Percentiles rank a stretch among this genome's conserved stretches.
Evolutionary conservation across 37 sponge, comb jelly and placozoan species (phyloP).

Genomic region (Halisarca cf. caerulea): DNA sequence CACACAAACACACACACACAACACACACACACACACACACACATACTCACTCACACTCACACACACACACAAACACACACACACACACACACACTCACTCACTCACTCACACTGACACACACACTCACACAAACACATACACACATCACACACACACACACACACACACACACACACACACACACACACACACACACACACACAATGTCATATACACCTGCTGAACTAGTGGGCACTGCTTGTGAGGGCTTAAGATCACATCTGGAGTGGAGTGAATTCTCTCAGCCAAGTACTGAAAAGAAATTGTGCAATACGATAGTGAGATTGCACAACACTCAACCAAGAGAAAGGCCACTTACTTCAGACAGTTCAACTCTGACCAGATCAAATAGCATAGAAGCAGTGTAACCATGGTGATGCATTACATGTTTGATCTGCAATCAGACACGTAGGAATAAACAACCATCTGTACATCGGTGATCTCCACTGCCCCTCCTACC

Average conservation of each 20-base stretch:
- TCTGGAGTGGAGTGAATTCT: not conserved
- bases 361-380: not conserved
- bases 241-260: not conserved
- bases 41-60: too few species aligned
- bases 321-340: not conserved
- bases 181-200: not conserved
- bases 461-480: too few species aligned
- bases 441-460: not conserved
- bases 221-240: not conserved
- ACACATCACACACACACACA: too few species aligned
- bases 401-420: not conserved
- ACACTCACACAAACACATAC: too few species aligned
- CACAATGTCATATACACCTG: not conserved
- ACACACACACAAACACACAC: not conserved
- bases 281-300: not conserved
- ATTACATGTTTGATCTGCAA: not conserved
- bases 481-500: too few species aligned
- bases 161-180: not conserved
- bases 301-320: not conserved
- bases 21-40: too few species aligned
- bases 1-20: too few species aligned
- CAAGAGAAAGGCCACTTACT: not conserved
- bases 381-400: not conserved
- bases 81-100: not conserved
- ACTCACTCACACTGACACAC: too few species aligned